Evolutionary conservation across 37 sponge, comb jelly and placozoan genomes (phyloP).

Genomic region (Tethya wilhelma): DNA sequence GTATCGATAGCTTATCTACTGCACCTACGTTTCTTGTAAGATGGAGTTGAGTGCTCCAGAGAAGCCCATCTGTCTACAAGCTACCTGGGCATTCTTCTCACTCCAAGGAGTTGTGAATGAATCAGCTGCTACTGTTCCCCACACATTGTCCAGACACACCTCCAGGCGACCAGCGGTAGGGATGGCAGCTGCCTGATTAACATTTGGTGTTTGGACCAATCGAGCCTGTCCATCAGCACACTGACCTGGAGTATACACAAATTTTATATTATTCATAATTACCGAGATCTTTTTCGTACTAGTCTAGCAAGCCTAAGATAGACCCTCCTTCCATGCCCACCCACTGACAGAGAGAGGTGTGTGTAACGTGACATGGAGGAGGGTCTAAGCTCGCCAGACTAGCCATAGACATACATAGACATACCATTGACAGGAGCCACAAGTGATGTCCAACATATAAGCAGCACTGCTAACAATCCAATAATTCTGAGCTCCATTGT

Average conservation of each 20-base stretch:
- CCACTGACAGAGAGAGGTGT: neutral
- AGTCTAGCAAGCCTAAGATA: neutral
- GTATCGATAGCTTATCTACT: neutral
- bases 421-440: too few relatives aligned
- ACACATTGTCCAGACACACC: conserved; percentile 27
- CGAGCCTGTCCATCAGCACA: neutral
- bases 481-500: too few relatives aligned
- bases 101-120: conserved; percentile 20
- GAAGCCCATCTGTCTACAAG: conserved; percentile 31
- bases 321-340: neutral
- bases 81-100: conserved; percentile 59
- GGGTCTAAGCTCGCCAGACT: too few relatives aligned
- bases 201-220: neutral
- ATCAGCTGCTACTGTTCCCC: conserved; percentile 43
- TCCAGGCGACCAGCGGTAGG: conserved; percentile 38
- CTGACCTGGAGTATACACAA: neutral
- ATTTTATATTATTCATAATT: neutral
- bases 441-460: too few relatives aligned
- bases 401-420: too few relatives aligned
- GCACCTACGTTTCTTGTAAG: conserved; percentile 4
- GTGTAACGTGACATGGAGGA: too few relatives aligned
- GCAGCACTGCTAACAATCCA: too few relatives aligned
- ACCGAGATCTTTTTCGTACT: neutral
- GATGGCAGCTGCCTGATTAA: neutral
- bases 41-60: conserved; percentile 52